Base-by-base conservation (phyloP, 2,888 invertebrate genomes). In the Ophioninae sp. region DNA sequence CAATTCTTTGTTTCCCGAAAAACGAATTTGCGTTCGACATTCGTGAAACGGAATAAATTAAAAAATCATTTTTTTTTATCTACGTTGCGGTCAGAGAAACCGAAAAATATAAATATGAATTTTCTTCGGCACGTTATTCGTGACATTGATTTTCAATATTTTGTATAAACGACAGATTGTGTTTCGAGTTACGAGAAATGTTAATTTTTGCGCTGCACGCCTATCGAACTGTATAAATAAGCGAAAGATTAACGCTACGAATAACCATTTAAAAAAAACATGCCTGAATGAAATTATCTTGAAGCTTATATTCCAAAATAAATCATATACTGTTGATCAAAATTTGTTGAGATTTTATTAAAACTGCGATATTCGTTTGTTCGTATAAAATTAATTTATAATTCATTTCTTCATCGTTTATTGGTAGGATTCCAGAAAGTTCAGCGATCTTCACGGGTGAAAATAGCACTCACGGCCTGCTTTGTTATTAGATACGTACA, bases 301-400 rank as follows among this genome's bases (percentile, higher is more conserved):
- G 81, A 84, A 82, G 84, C 84, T 82, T 82, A 79, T 75, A 79
- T 84, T 84, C 79, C 84, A 84, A 51, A 84, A 84, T 84, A 84
- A 84, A 82, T 74, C 39, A 84, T 76, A 84, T 79, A 84, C 68
- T 69, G 82, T 84, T 84, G 82, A 84, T 39, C 20, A 76, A 79
- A 84, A 75, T 23, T 39, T 30, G 69, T 56, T 22, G 23, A 41
- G 7, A 44, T 59, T 72, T 76, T 64, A 71, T 64, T 76, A 30
- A 6, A 68, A 67, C 51, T 39, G n/a, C 37, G 51, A 65, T 51
- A 17, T 44, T 71, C 17, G 22, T 61, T 75, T 80, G 69, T 69
- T 59, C 37, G 5, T 73, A 56, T 81, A 17, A 72, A 59, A 82
- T 73, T 30, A 75, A 71, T 37, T 59, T 83, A 76, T 82, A 59